Evolutionary conservation across 2,113 vertebrate genomes (phyloP).

Genomic region (Herpailurus yagouaroundi): DNA sequence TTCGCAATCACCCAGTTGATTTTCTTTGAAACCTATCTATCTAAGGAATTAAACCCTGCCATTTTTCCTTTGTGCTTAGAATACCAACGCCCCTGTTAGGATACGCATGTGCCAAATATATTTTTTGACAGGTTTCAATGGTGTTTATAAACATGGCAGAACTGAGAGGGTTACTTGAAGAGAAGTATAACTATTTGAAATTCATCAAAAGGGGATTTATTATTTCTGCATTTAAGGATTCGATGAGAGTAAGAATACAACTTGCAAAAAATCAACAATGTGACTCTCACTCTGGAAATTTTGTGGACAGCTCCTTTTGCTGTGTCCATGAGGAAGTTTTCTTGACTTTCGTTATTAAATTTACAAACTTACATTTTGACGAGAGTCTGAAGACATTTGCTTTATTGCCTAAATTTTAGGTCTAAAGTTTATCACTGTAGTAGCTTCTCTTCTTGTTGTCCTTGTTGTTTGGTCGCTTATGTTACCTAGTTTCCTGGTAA

Average conservation of each 20-base stretch:
- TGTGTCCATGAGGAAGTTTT: slow-evolving; percentile 42
- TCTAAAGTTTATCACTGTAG: slow-evolving; percentile 64
- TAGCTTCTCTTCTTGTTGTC: slow-evolving; percentile 60
- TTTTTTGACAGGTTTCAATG: slow-evolving; percentile 54
- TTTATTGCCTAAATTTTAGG: slow-evolving; percentile 71
- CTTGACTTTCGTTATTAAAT: slow-evolving; percentile 54
- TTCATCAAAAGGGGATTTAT: slow-evolving; percentile 78
- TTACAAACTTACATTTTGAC: slow-evolving; percentile 58
- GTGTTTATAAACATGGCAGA: neutral
- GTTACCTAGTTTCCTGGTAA: slow-evolving; percentile 72
- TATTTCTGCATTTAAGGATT: slow-evolving; percentile 79
- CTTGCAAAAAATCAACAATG: slow-evolving; percentile 66
- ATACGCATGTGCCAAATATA: slow-evolving; percentile 5
- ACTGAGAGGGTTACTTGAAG: slow-evolving; percentile 43
- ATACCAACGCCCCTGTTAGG: slow-evolving; percentile 56
- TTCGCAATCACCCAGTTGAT: slow-evolving; percentile 52
- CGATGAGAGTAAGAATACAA: slow-evolving; percentile 66
- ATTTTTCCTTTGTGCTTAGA: slow-evolving; percentile 69
- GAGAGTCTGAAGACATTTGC: slow-evolving; percentile 64
- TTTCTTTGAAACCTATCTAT: slow-evolving; percentile 61
- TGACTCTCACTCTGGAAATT: slow-evolving; percentile 68
- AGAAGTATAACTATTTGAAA: slow-evolving; percentile 77
- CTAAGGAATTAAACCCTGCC: slow-evolving; percentile 64
- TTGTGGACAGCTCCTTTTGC: slow-evolving; percentile 69
- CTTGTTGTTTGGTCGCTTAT: slow-evolving; percentile 37